Evolutionary conservation across 2,113 vertebrate genomes (phyloP).

Genomic region (Isichthys henryi): DNA sequence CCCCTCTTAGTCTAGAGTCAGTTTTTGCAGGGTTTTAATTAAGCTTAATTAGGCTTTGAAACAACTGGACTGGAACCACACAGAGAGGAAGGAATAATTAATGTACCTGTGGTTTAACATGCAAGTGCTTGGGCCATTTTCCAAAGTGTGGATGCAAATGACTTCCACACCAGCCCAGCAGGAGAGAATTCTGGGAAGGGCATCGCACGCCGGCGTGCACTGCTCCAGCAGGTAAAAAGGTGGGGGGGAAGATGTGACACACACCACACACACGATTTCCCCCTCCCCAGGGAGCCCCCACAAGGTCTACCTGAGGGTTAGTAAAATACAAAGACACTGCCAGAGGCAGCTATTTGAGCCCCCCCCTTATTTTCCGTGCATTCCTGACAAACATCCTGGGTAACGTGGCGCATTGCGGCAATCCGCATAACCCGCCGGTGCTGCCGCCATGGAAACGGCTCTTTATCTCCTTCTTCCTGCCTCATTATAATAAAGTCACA

Average conservation of each 20-base stretch:
- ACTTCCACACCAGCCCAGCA: neutral
- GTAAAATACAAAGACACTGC: neutral
- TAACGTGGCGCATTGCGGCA: conserved; percentile 16
- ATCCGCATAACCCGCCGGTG: neutral
- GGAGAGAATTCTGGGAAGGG: neutral
- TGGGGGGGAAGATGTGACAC: neutral
- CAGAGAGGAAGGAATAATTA: neutral
- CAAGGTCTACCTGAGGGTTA: neutral
- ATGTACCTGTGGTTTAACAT: neutral
- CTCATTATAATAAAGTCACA: neutral
- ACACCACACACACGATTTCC: neutral
- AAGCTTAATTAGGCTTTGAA: neutral
- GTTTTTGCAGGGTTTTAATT: neutral
- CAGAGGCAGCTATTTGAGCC: conserved; percentile 14
- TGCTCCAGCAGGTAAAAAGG: neutral
- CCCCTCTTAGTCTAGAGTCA: neutral
- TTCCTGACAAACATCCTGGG: conserved; percentile 26
- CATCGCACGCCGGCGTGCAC: neutral
- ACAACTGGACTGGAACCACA: neutral
- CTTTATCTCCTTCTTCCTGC: neutral
- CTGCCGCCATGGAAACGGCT: neutral
- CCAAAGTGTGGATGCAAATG: neutral
- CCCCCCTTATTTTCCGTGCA: conserved; percentile 24
- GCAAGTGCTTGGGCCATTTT: neutral
- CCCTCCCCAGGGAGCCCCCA: neutral